Base-by-base conservation (phyloP, 2,888 invertebrate species). In the Acronicta leporina region DNA sequence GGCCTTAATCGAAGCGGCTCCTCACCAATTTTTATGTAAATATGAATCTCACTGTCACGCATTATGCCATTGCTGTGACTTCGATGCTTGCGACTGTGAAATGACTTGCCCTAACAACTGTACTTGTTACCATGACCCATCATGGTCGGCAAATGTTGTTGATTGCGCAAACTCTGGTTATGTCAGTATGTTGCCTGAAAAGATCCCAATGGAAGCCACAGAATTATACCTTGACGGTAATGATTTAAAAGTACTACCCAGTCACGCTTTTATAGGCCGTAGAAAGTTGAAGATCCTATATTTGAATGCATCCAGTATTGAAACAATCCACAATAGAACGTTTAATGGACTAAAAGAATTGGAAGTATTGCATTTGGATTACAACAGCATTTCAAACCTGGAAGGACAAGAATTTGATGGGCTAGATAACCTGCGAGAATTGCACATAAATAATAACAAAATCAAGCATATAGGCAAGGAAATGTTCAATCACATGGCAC, bases 181-280 rank as follows among this genome's bases (percentile, higher is more conserved):
- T 87, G 92, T 95, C 50, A 95, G 95, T 81, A 95, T 94, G 81
- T 94, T 98, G 75, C 97, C 97, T 16, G 97, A 97, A 73, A 96
- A 96, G 91, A 97, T 98, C 85, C 98, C 98, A 10, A 98, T 98
- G 97, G 97, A 98, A 86, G 97, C 98, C 63, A 98, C 98, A n/a
- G 96, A 97, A 85, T 95, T 98, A 73, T 97, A 97, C 85, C 94
- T 98, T 67, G 98, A 98, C 87, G 98, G 98, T 68, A 97, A 98
- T 89, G 96, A 97, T 86, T 95, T 98, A 77, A 95, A 96, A 80
- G 95, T 96, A 59, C 95, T 98, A 56, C 96, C 96, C 73, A 97
- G 97, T 88, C 97, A 98, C 91, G 97, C 97, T 43, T 98, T 98
- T 89, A 97, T 98, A 77, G 98, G 97, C 5, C 95, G 97, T 73